Evolutionary conservation across 2,888 invertebrate genomes (phyloP), one percentile per base, ranked within the genome.

Genomic region (Aporophyla nigra): DNA sequence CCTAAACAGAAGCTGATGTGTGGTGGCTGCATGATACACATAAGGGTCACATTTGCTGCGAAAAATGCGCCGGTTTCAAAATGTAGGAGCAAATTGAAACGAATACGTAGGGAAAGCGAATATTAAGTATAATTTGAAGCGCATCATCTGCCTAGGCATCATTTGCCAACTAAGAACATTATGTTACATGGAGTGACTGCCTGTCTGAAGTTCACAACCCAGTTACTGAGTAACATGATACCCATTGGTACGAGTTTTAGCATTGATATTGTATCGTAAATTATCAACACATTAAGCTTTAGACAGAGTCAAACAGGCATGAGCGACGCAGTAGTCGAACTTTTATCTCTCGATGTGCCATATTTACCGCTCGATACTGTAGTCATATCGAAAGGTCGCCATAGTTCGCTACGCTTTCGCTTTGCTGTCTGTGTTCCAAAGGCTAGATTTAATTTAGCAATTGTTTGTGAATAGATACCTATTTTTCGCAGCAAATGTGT

Each of bases 1-100:
- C 95, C 96, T 96, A 93, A 58, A 85, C 80, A 88, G 82, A 88
- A 87, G 87, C 82, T 84, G 74, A 83, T 76, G 82, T 76, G 75
- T 83, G 69, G 63, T 71, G 71, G 62, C 56, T 43, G 74, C 56
- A 43, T 82, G 82, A 80, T 78, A 80, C 78, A 71, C 70, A 79
- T 70, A 68, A 16, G 1, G 33, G 69, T 4, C 33, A 73, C 46
- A 80, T 70, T 83, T 16, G 58, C 74, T 79, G 74, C 66, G 61
- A 10, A 24, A 67, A 62, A 67, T 74, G 74, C 66, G 16, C 6
- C 16, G 2, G 49, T 46, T 9, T 6, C 10, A 27, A 9, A 46
- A 10, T 16, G 16, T 16, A 14, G 2, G 5, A 27, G 51, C n/a
- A 24, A 27, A 1, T 19, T 43, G 24, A 56, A 51, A 51, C 51